Conservation (phyloP, 2,888 invertebrate species). For the Xylocampa areola region DNA sequence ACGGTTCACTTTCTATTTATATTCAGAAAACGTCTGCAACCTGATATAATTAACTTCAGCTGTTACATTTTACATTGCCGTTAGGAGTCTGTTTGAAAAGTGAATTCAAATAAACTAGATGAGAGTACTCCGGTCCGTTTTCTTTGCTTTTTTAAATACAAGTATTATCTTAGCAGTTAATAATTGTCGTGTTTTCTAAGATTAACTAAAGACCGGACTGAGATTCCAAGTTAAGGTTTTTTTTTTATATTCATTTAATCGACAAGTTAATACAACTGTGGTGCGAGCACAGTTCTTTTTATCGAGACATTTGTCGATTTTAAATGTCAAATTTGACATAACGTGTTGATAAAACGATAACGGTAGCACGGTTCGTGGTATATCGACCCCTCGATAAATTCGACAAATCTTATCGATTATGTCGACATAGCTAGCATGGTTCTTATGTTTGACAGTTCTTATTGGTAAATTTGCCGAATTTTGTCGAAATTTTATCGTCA, state of each 20-base stretch:
- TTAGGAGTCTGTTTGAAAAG: slow-evolving; percentile 32
- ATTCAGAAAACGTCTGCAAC: slow-evolving; percentile 42
- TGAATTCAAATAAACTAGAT: slow-evolving; percentile 51
- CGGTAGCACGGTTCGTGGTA: too few relatives aligned
- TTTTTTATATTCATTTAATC: slow-evolving; percentile 11
- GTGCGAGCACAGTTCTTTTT: neutral
- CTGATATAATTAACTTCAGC: slow-evolving; percentile 53
- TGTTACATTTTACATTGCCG: slow-evolving; percentile 37
- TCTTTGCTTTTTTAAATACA: slow-evolving; percentile 16
- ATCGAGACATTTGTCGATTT: too few relatives aligned
- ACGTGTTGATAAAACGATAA: too few relatives aligned
- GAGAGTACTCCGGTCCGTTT: slow-evolving; percentile 14
- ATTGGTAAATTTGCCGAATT: too few relatives aligned
- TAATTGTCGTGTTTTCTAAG: slow-evolving; percentile 30
- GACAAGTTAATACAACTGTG: slow-evolving; percentile 11
- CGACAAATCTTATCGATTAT: too few relatives aligned
- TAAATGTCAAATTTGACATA: too few relatives aligned
- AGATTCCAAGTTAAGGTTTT: slow-evolving; percentile 18
- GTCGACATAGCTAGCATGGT: too few relatives aligned
- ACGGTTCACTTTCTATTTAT: slow-evolving; percentile 42
- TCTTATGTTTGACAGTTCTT: too few relatives aligned
- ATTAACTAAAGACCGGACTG: slow-evolving; percentile 16
- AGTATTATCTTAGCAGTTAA: slow-evolving; percentile 34
- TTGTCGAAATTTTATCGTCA: too few relatives aligned
- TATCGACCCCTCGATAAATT: too few relatives aligned